Conservation (phyloP, 1,140 invertebrate genomes). For the Drosophila nannoptera region DNA sequence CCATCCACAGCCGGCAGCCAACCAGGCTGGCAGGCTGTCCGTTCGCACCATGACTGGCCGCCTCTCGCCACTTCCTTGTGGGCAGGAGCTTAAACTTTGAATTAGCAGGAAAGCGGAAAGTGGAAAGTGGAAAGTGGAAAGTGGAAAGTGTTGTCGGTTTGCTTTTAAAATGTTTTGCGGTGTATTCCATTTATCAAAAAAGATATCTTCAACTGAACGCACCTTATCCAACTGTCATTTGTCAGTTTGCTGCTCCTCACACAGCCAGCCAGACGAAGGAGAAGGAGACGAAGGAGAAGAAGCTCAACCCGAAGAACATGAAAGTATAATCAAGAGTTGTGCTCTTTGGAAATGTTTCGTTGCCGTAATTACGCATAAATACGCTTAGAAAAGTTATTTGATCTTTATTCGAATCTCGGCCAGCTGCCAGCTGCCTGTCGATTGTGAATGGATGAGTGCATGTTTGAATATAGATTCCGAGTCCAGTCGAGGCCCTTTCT, state of each 20-base stretch:
- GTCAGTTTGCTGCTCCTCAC: conserved; percentile 30
- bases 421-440: too few species aligned
- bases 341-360: too few species aligned
- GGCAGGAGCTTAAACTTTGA: conserved; percentile 72
- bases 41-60: conserved; percentile 5
- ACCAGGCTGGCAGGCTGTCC: too few species aligned
- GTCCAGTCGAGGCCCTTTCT: too few species aligned
- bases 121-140: conserved; percentile 16
- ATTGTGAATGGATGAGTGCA: too few species aligned
- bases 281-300: background rate
- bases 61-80: conserved; percentile 58
- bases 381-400: background rate
- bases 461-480: too few species aligned
- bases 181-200: conserved; percentile 75
- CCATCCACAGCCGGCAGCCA: too few species aligned
- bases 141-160: conserved; percentile 77
- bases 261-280: background rate
- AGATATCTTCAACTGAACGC: conserved; percentile 53
- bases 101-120: conserved; percentile 57
- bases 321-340: too few species aligned
- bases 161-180: conserved; percentile 76
- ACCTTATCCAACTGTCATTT: conserved; percentile 55
- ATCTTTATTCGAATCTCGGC: background rate
- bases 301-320: too few species aligned
- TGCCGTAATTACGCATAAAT: too few species aligned